Evolutionary conservation across 2,113 vertebrate genomes (phyloP).

Genomic region (Pomatorhinus ruficollis): DNA sequence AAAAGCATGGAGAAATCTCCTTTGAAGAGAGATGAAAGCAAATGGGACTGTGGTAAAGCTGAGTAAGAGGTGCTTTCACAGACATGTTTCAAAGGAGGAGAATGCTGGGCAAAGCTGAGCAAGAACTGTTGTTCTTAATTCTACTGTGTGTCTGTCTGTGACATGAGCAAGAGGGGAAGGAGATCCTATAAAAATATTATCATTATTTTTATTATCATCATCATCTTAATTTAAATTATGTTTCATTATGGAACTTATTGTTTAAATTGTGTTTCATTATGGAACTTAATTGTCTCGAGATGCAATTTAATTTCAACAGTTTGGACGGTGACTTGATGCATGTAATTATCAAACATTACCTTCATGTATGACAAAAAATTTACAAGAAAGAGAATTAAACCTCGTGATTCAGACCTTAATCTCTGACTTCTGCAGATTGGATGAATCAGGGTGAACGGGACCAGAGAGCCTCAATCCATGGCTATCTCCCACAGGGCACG

Average conservation of each 20-base stretch:
- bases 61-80: conserved; percentile 45
- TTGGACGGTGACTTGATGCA: not conserved
- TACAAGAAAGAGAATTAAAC: conserved; percentile 15
- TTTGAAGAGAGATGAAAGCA: conserved; percentile 48
- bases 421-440: not conserved
- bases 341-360: conserved; percentile 2
- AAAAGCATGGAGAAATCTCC: conserved; percentile 34
- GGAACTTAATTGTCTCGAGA: not conserved
- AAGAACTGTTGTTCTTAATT: not conserved
- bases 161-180: not conserved
- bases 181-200: not conserved
- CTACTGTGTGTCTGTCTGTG: accelerated
- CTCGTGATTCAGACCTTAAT: conserved; percentile 40
- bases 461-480: not conserved
- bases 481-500: accelerated
- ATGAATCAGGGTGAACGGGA: not conserved
- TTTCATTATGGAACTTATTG: not conserved
- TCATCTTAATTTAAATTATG: not conserved
- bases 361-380: not conserved
- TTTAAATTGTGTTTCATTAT: not conserved
- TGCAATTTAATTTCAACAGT: not conserved
- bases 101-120: not conserved
- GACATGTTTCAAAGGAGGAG: not conserved
- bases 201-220: not conserved
- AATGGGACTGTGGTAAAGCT: not conserved